phyloP scores from a whole-genome alignment of 1,140 invertebrate genomes.

The Monochamus saltuarius region DNA sequence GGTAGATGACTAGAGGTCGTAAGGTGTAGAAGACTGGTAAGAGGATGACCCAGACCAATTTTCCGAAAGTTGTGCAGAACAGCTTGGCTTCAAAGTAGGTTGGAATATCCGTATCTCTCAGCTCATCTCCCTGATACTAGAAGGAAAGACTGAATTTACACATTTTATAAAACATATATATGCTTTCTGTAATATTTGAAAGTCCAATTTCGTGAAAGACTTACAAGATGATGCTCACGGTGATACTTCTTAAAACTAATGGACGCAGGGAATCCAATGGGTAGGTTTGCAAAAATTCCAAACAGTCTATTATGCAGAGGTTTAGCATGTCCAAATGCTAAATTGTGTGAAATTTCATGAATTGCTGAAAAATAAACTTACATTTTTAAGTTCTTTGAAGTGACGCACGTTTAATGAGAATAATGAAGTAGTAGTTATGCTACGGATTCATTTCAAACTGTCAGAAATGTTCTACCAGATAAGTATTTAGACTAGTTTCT shows the following conservation, averaged over 20 bases:
- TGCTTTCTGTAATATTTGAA: slow-evolving; percentile 2
- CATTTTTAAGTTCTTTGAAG: too few relatives aligned
- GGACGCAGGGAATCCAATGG: slow-evolving; percentile 92
- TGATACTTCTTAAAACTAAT: slow-evolving; percentile 99
- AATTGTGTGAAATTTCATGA: slow-evolving; percentile 97
- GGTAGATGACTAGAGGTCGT: slow-evolving; percentile 87
- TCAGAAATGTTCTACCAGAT: too few relatives aligned
- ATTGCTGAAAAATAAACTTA: slow-evolving; percentile 68
- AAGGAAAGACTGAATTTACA: slow-evolving; percentile 36
- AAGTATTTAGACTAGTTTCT: too few relatives aligned
- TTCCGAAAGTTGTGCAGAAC: slow-evolving; percentile 90
- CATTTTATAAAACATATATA: slow-evolving; percentile 16
- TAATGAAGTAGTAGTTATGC: too few relatives aligned
- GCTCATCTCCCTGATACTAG: slow-evolving; percentile 94
- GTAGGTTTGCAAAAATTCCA: slow-evolving; percentile 95
- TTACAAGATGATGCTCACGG: slow-evolving; percentile 92
- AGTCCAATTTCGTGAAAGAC: slow-evolving; percentile 35
- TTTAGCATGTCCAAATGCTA: slow-evolving; percentile 90
- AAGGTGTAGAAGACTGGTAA: slow-evolving; percentile 97
- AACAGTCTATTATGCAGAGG: slow-evolving; percentile 83
- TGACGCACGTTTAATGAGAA: too few relatives aligned
- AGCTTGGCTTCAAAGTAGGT: slow-evolving; percentile 89
- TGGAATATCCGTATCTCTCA: slow-evolving; percentile 94
- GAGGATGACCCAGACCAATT: slow-evolving; percentile 91
- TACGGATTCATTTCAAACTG: too few relatives aligned